Conservation (phyloP, 2,888 invertebrate genomes). For the Sesia bembeciformis region DNA sequence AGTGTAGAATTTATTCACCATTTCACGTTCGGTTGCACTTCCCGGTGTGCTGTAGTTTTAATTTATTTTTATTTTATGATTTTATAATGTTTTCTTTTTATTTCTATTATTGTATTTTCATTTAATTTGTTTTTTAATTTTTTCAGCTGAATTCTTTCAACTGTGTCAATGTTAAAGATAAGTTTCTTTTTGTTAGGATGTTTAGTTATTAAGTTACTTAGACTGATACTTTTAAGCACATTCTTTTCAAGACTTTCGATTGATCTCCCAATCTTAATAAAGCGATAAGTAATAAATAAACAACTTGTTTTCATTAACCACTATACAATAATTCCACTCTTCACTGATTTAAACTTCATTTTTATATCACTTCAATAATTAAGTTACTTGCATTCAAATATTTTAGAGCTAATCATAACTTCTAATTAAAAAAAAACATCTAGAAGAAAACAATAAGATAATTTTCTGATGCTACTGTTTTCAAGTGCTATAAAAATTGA, state of each 20-base stretch:
- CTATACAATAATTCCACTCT: too few relatives aligned
- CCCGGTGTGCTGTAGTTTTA: too few relatives aligned
- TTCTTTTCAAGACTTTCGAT: conserved; percentile 69
- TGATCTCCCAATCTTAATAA: conserved; percentile 67
- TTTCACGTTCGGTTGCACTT: too few relatives aligned
- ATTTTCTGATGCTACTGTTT: too few relatives aligned
- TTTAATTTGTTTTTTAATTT: conserved; percentile 7
- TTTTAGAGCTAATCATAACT: too few relatives aligned
- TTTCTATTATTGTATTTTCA: conserved; percentile 9
- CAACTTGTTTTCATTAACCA: neutral
- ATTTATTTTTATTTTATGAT: neutral
- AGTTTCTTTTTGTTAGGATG: conserved; percentile 16
- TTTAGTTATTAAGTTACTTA: conserved; percentile 17
- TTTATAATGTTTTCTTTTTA: neutral
- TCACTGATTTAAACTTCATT: too few relatives aligned
- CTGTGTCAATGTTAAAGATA: conserved; percentile 31
- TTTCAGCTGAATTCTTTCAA: conserved; percentile 41
- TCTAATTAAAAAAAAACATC: too few relatives aligned
- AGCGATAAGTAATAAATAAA: conserved; percentile 14
- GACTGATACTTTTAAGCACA: conserved; percentile 60
- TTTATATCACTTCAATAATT: too few relatives aligned
- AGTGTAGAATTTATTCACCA: neutral
- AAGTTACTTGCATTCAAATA: too few relatives aligned
- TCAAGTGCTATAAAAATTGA: too few relatives aligned
- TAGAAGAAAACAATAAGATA: too few relatives aligned